Conservation (phyloP, 2,888 invertebrate species). For the Drosophila acutilabella region DNA sequence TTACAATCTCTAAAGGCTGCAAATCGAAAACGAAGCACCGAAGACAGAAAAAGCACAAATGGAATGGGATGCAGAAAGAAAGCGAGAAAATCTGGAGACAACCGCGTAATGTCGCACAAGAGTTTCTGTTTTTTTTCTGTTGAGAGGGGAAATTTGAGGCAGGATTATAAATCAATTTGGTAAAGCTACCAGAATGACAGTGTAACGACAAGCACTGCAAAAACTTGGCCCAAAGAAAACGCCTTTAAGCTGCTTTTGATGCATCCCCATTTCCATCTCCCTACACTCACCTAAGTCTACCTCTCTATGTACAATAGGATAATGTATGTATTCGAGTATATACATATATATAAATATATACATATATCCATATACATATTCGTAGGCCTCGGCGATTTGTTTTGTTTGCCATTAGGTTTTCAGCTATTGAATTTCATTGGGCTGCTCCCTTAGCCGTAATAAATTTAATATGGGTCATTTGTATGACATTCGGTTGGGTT, state of each 20-base stretch:
- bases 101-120: slow-evolving; percentile 14
- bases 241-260: slow-evolving; percentile 75
- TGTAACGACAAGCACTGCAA: slow-evolving; percentile 61
- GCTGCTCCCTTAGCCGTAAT: slow-evolving; percentile 71
- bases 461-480: slow-evolving; percentile 82
- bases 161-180: slow-evolving; percentile 81
- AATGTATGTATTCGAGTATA: slow-evolving; percentile 29
- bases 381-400: slow-evolving; percentile 72
- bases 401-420: slow-evolving; percentile 75
- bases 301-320: slow-evolving; percentile 32
- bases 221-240: slow-evolving; percentile 45
- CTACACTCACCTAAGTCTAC: slow-evolving; percentile 42
- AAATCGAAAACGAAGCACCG: slow-evolving; percentile 18
- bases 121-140: background rate
- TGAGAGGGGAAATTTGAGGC: slow-evolving; percentile 52
- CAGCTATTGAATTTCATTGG: slow-evolving; percentile 79
- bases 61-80: background rate
- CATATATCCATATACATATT: slow-evolving; percentile 24
- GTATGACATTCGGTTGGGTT: slow-evolving; percentile 73
- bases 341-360: slow-evolving; percentile 4
- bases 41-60: background rate
- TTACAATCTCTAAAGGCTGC: slow-evolving; percentile 50
- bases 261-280: slow-evolving; percentile 10
- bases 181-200: slow-evolving; percentile 55
- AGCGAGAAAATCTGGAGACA: slow-evolving; percentile 37